Base-by-base conservation (phyloP, 2,797 vertebrate species). In the Sphenodon punctatus region DNA sequence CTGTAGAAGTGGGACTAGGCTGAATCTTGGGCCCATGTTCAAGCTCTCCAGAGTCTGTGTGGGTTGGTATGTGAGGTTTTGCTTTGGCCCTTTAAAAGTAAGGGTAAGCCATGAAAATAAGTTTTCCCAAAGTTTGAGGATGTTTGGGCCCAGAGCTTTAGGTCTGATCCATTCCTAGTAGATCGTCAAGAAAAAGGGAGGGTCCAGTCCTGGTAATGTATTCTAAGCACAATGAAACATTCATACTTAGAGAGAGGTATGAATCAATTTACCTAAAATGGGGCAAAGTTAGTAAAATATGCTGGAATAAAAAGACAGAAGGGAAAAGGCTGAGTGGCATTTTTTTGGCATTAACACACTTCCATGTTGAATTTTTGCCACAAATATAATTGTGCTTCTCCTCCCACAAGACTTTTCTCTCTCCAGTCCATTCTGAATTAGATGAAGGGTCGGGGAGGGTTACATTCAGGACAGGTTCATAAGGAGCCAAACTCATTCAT, bases 251-350 rank as follows among this genome's bases (percentile, higher is more conserved):
- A 22, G 67, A 82, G 82, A 84, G 8, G 32, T 19, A 22, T 89
- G 81, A 89, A 90, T 89, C 88, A 91, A 73, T 55, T 85, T 72
- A 89, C 84, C 82, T 82, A 75, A 78, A 85, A 82, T 78, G 66
- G 84, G 38, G 89, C n/a, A 74, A 75, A 81, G 76, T 34, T 64
- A 43, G 85, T 63, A 84, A 69, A 81, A 73, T 69, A 70, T 91
- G 78, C 84, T 75, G 56, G 82, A 77, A 85, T 13, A 69, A 5
- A 0, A 2, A 0, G 74, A n/a, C n/a, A n/a, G n/a, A n/a, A n/a
- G n/a, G n/a, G n/a, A n/a, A n/a, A n/a, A 38, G 88, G 53, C 75
- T 0, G 5, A 75, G 77, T 6, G 74, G 76, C 78, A 69, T 90
- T 84, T 87, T 75, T 89, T 69, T 0, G 0, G 63, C 25, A 30